Base-by-base conservation (phyloP, 1,140 invertebrate species). In the Tigriopus japonicus region DNA sequence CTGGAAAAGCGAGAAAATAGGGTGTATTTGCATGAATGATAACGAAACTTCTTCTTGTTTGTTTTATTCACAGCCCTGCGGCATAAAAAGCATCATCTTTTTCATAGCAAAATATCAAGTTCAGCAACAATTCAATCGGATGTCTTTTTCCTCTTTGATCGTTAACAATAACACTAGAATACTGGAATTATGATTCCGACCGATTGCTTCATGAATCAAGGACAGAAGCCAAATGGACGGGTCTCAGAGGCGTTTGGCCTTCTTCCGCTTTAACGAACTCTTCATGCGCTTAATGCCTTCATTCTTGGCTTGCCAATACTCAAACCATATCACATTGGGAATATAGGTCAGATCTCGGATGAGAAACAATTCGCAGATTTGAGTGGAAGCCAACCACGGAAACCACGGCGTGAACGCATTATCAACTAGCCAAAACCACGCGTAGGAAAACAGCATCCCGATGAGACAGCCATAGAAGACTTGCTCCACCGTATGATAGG, bases 261-360 rank as follows among this genome's bases (percentile, higher is more conserved):
- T 54, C 13, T 54, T 54, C n/a, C n/a, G 52, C 28, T 58, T 58
- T 17, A 28, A 17, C 15, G 13, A 19, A 9, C 41, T 17, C 28
- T 58, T 58, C n/a, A 17, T 21, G 17, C 56, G 14, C 12, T 58
- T 58, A 7, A 15, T 42, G 28, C 28, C 58, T 17, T 83, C 67
- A 85, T 78, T 28, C 81, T 81, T 66, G 83, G 80, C 12, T 81
- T 80, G 71, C 90, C 85, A 89, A 69, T 93, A 94, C 69, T 93
- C 89, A 70, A 94, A 94, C 87, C 88, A 93, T 59, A 93, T 70
- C 7, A 93, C 84, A 70, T 94, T 92, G 13, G 89, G 90, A 70
- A 94, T 94, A 28, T 92, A 72, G 7, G 88, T 89, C 51, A 87
- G 88, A 67, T 93, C 90, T 65, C 88, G 76, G 62, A 94, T 73